Conservation (phyloP, 2,113 vertebrate species). For the Anolis sagrei region DNA sequence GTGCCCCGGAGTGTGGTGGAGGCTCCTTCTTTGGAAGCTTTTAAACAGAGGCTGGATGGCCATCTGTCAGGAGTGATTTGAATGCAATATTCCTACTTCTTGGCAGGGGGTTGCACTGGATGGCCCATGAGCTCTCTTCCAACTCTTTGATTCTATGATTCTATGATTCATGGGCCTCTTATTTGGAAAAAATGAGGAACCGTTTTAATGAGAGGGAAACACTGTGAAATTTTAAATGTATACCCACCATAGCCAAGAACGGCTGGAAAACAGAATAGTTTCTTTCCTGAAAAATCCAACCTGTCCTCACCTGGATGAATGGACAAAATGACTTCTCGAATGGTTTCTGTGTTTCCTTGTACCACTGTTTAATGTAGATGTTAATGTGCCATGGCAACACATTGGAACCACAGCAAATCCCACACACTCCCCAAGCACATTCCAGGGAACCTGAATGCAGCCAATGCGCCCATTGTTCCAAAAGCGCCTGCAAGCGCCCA, state of each 20-base stretch:
- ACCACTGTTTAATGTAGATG: neutral
- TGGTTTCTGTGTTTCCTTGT: neutral
- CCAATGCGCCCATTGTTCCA: neutral
- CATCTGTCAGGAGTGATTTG: too few species aligned
- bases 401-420: constrained; percentile 19
- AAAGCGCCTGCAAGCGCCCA: neutral
- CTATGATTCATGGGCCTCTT: neutral
- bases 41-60: too few species aligned
- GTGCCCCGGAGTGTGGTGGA: too few species aligned
- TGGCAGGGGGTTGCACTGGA: too few species aligned
- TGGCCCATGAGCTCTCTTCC: too few species aligned
- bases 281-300: neutral
- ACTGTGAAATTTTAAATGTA: neutral
- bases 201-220: neutral
- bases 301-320: constrained; percentile 8
- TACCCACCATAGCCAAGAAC: neutral
- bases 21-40: too few species aligned
- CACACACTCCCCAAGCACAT: fast-evolving
- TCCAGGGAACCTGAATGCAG: neutral
- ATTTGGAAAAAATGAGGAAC: neutral
- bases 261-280: neutral
- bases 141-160: too few species aligned
- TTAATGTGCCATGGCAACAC: constrained; percentile 6
- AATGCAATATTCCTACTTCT: too few species aligned
- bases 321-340: neutral